These are phyloP conservation scores for Ispidina picta DNA, from an alignment of 2,797 vertebrate species.

Conservation along the genomic window DNA sequence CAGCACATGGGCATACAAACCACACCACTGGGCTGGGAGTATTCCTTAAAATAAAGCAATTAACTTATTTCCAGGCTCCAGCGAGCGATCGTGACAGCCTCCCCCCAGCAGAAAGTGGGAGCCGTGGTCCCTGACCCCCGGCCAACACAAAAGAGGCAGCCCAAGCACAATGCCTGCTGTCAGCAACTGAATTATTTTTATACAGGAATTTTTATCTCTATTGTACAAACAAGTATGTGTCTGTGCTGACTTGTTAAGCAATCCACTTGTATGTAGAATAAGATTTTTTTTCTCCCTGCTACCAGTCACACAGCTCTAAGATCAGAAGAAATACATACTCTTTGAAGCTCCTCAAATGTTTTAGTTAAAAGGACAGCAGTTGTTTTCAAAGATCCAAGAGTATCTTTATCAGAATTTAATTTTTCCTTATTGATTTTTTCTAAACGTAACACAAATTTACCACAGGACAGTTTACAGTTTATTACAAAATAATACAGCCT, in stretches of 20 bases:
- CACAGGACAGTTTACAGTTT: conserved; percentile 77
- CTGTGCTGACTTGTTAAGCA: conserved; percentile 86
- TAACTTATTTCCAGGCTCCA: conserved; percentile 82
- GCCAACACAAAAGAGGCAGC: conserved; percentile 79
- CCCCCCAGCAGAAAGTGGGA: conserved; percentile 77
- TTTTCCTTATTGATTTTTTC: conserved; percentile 82
- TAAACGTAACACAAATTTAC: conserved; percentile 77
- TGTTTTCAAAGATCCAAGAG: conserved; percentile 83
- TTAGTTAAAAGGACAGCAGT: conserved; percentile 85
- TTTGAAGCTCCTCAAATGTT: conserved; percentile 86
- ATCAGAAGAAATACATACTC: conserved; percentile 84
- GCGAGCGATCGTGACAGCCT: conserved; percentile 76
- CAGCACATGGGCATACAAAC: background rate
- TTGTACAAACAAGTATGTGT: conserved; percentile 86
- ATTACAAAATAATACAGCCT: conserved; percentile 73
- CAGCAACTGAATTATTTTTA: conserved; percentile 86
- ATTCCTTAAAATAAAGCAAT: conserved; percentile 81
- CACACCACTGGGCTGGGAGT: background rate
- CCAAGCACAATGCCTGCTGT: conserved; percentile 80
- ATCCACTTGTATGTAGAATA: conserved; percentile 86
- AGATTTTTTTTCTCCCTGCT: conserved; percentile 79
- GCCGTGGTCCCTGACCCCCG: conserved; percentile 73
- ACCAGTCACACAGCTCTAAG: conserved; percentile 83
- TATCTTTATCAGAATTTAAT: conserved; percentile 84
- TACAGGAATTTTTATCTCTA: conserved; percentile 85